These are phyloP conservation scores for Odontothrips loti DNA, from an alignment of 2,888 invertebrate species.

Conservation along the genomic window DNA sequence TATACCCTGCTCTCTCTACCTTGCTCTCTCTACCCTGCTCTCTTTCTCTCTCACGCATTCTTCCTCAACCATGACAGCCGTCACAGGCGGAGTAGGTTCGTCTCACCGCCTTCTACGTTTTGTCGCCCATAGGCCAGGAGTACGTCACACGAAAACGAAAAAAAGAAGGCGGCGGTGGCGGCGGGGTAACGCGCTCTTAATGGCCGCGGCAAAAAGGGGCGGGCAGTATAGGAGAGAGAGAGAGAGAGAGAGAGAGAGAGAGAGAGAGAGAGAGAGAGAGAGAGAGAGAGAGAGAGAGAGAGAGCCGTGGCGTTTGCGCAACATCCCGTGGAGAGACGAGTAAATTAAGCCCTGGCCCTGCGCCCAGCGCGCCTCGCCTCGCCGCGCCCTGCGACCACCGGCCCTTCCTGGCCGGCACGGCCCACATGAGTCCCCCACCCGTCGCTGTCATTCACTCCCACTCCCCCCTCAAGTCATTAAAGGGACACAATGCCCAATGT, in stretches of 20 bases:
- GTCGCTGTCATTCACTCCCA: neutral
- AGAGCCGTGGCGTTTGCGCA: neutral
- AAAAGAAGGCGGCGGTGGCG: neutral
- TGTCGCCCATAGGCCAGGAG: no score
- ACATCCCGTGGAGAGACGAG: constrained; percentile 21
- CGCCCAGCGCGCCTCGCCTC: neutral
- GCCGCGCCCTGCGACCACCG: neutral
- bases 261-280: no score
- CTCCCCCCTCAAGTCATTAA: neutral
- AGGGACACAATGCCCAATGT: neutral
- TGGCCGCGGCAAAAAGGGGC: neutral
- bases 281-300: no score
- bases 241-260: no score
- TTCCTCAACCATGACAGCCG: no score
- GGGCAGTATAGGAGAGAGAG: neutral
- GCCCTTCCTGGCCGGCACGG: neutral
- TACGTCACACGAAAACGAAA: no score
- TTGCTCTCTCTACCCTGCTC: no score
- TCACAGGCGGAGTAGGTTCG: no score
- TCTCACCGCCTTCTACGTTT: no score
- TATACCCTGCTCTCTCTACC: no score
- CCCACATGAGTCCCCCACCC: neutral
- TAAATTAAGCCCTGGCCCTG: constrained; percentile 24
- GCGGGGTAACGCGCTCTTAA: constrained; percentile 9
- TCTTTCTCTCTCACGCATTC: no score